Conservation (phyloP, 1,140 invertebrate genomes). For the Heliconius hermathena region DNA sequence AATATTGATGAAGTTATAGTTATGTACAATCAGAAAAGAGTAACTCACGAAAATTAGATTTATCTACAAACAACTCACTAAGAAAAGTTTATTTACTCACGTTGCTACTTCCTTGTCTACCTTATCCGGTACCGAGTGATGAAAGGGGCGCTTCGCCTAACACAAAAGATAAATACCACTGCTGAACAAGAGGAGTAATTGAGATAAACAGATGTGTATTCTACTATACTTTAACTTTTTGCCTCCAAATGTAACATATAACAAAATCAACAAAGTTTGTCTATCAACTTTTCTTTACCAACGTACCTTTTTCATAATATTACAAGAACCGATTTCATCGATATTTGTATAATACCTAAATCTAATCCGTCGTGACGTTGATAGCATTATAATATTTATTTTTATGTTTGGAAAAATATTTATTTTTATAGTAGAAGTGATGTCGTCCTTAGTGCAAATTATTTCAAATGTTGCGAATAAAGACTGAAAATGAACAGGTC, state of each 20-base stretch:
- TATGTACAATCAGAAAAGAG: slow-evolving; percentile 3
- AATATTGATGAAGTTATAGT: not conserved
- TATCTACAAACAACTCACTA: slow-evolving; percentile 28
- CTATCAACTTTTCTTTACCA: slow-evolving; percentile 48
- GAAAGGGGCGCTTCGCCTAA: slow-evolving; percentile 56
- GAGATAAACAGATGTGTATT: slow-evolving; percentile 73
- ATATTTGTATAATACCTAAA: slow-evolving; percentile 11
- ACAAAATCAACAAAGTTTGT: slow-evolving; percentile 70
- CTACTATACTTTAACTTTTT: slow-evolving; percentile 66
- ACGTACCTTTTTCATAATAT: slow-evolving; percentile 22
- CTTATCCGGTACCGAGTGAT: slow-evolving; percentile 46
- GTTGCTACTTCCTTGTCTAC: slow-evolving; percentile 68
- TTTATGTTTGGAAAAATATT: slow-evolving; percentile 21
- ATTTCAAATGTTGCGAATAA: slow-evolving; percentile 73
- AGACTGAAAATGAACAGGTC: slow-evolving; percentile 77
- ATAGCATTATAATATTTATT: slow-evolving; percentile 55
- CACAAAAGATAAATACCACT: slow-evolving; percentile 74
- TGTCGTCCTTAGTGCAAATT: slow-evolving; percentile 56
- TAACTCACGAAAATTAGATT: slow-evolving; percentile 28
- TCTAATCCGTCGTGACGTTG: slow-evolving; percentile 28
- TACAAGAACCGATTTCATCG: slow-evolving; percentile 9
- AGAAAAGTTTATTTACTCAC: slow-evolving; percentile 62
- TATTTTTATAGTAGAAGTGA: slow-evolving; percentile 47
- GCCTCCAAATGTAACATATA: slow-evolving; percentile 62
- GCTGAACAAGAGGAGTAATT: slow-evolving; percentile 70